Percentiles rank a stretch among this genome's conserved stretches.
Evolutionary conservation across 2,113 vertebrate genomes (phyloP).

Genomic region (Raja brachyura): DNA sequence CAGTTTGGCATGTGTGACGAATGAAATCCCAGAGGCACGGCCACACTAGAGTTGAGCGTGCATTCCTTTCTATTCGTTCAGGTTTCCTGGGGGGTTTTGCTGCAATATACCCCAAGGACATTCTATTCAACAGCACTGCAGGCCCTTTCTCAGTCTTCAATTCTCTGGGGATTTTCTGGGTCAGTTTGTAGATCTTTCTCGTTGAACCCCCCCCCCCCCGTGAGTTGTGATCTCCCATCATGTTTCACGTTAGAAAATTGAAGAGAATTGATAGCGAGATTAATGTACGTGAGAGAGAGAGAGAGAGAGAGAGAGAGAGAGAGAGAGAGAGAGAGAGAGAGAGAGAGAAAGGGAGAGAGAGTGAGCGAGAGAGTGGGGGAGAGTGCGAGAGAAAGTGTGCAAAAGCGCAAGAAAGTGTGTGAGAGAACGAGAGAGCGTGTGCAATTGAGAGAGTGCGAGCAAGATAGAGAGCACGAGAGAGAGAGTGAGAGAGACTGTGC

Average conservation of each 20-base stretch:
- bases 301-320: no score
- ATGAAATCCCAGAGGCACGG: neutral
- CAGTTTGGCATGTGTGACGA: conserved; percentile 30
- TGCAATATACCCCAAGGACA: neutral
- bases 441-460: no score
- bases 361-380: no score
- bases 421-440: no score
- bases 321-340: no score
- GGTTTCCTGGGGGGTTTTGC: conserved; percentile 4
- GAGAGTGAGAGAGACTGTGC: no score
- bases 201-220: neutral
- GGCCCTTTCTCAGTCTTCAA: neutral
- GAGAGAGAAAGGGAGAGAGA: no score
- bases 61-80: conserved; percentile 9
- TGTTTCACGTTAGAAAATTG: neutral
- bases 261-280: neutral
- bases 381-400: no score
- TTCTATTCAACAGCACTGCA: neutral
- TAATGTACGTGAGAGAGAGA: neutral
- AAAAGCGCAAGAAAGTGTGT: no score
- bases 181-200: neutral
- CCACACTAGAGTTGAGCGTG: neutral
- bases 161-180: neutral
- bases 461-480: no score
- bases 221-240: neutral